phyloP scores from a whole-genome alignment of 2,113 vertebrate species.

The Cyprinodon variegatus region DNA sequence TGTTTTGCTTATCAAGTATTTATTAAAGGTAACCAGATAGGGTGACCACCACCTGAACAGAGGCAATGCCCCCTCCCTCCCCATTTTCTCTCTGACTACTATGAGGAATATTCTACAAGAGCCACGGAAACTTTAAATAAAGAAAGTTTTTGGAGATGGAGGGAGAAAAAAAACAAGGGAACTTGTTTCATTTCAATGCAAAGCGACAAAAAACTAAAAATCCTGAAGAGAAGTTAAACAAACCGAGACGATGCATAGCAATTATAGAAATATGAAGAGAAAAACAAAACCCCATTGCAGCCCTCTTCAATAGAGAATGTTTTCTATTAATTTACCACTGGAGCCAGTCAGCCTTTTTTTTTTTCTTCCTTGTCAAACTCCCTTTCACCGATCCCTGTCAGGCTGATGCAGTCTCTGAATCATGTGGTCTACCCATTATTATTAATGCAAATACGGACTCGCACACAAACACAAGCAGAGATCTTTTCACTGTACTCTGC shows the following conservation, averaged over 20 bases:
- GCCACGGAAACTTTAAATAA: neutral
- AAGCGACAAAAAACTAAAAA: neutral
- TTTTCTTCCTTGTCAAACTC: neutral
- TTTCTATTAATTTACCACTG: neutral
- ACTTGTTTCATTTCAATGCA: neutral
- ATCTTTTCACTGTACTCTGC: constrained; percentile 9
- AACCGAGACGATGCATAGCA: neutral
- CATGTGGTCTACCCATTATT: constrained; percentile 10
- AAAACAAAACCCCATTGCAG: neutral
- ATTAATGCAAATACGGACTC: constrained; percentile 28
- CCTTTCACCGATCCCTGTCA: constrained; percentile 7
- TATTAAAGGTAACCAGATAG: no score
- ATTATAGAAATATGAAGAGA: constrained; percentile 1
- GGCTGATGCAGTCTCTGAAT: constrained; percentile 22
- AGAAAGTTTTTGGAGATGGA: neutral
- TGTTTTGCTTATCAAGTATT: no score
- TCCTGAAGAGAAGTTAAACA: neutral
- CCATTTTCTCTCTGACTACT: neutral
- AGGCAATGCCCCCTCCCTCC: neutral
- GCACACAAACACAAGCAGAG: constrained; percentile 6
- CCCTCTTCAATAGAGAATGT: neutral
- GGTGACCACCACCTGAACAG: no score
- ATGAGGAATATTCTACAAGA: neutral
- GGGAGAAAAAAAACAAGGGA: neutral
- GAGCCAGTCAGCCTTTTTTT: neutral